A percentile compares a stretch with the other conserved stretches of the same genome.
These are phyloP conservation scores for Rhagologus leucostigma DNA, from an alignment of 2,113 vertebrate genomes.

Conservation along the genomic window DNA sequence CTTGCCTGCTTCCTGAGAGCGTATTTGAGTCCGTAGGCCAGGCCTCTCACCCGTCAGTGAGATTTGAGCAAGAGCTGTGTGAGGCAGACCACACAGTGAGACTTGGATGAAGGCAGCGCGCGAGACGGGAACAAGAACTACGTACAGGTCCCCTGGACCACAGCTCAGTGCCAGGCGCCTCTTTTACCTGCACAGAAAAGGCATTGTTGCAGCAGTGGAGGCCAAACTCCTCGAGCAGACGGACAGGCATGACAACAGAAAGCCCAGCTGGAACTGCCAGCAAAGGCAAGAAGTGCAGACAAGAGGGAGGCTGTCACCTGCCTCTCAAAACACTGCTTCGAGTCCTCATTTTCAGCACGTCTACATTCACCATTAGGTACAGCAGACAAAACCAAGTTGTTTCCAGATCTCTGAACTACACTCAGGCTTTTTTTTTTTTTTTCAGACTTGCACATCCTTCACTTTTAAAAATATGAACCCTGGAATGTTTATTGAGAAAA, in stretches of 20 bases:
- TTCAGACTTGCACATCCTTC: background rate
- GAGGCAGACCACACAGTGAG: background rate
- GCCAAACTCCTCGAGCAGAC: background rate
- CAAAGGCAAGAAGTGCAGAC: background rate
- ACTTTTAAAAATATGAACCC: background rate
- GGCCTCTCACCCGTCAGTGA: background rate
- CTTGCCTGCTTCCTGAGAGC: background rate
- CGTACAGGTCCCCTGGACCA: rapidly evolving
- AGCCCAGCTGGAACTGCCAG: background rate
- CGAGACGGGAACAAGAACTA: background rate
- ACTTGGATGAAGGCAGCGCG: background rate
- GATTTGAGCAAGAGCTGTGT: background rate
- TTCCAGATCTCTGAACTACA: background rate
- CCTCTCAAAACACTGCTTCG: background rate
- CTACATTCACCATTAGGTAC: background rate
- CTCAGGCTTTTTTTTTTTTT: too few species aligned
- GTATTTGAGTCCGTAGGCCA: rapidly evolving
- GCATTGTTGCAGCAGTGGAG: background rate
- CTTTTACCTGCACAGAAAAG: background rate
- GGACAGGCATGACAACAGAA: rapidly evolving
- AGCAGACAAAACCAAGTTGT: background rate
- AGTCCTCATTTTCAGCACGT: background rate
- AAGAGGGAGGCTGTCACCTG: background rate
- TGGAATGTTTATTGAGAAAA: background rate
- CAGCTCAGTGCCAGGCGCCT: background rate